phyloP scores from a whole-genome alignment of 2,888 invertebrate genomes.

The Teleiodes luculella region DNA sequence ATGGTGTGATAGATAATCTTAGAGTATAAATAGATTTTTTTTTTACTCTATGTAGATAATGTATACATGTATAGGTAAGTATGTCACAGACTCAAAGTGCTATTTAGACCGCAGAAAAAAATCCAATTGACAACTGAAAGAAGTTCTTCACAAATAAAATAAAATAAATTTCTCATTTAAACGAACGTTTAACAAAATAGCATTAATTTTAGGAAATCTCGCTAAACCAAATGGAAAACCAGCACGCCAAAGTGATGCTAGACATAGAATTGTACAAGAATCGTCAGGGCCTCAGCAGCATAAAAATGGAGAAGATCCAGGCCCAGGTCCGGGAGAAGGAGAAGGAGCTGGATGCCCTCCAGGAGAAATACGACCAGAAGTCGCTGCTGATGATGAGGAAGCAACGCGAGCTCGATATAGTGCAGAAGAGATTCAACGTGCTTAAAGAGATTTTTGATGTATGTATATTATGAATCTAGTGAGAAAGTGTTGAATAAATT shows the following conservation, averaged over 20 bases:
- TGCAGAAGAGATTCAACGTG: conserved; percentile 50
- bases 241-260: conserved; percentile 74
- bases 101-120: too few species aligned
- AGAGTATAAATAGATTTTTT: too few species aligned
- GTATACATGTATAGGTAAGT: too few species aligned
- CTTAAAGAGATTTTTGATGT: conserved; percentile 69
- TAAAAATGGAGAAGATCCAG: conserved; percentile 46
- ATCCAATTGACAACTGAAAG: too few species aligned
- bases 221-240: conserved; percentile 75
- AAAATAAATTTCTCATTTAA: too few species aligned
- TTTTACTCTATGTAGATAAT: too few species aligned
- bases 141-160: too few species aligned
- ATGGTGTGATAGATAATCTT: too few species aligned
- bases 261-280: conserved; percentile 78
- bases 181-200: too few species aligned
- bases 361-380: conserved; percentile 55
- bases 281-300: conserved; percentile 55
- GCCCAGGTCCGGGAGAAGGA: conserved; percentile 52
- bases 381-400: conserved; percentile 49
- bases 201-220: conserved; percentile 66
- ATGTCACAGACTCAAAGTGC: too few species aligned
- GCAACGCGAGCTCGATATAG: conserved; percentile 61
- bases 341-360: conserved; percentile 49
- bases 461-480: conserved; percentile 28
- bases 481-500: too few species aligned